These are phyloP conservation scores for Acridotheres tristis DNA, from an alignment of 2,797 vertebrate species.

Conservation along the genomic window DNA sequence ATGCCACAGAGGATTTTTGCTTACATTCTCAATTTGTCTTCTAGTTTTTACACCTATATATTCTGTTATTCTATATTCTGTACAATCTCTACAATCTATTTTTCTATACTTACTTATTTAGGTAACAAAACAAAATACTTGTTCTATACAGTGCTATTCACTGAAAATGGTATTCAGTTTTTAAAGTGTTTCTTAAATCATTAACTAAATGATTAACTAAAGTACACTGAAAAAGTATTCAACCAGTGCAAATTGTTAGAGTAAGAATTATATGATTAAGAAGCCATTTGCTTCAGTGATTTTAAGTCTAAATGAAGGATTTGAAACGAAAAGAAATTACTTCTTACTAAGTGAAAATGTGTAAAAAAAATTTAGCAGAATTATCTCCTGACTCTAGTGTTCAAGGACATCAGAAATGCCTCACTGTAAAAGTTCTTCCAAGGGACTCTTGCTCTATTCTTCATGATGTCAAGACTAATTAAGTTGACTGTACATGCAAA, in stretches of 20 bases:
- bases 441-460: neutral
- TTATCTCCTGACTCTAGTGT: neutral
- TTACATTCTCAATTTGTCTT: neutral
- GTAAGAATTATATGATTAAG: neutral
- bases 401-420: constrained; percentile 33
- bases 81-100: neutral
- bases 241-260: neutral
- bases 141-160: neutral
- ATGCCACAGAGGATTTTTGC: neutral
- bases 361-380: neutral
- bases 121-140: neutral
- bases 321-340: neutral
- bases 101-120: neutral
- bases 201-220: neutral
- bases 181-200: neutral
- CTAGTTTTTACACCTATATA: neutral
- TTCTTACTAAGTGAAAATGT: neutral
- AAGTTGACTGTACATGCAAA: constrained; percentile 38
- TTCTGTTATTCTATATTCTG: neutral
- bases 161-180: neutral
- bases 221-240: neutral
- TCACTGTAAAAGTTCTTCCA: constrained; percentile 29
- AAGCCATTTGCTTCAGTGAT: neutral
- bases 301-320: neutral
- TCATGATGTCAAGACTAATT: constrained; percentile 21